Evolutionary conservation across 1,140 invertebrate genomes (phyloP).

Genomic region (Octopus bimaculoides): DNA sequence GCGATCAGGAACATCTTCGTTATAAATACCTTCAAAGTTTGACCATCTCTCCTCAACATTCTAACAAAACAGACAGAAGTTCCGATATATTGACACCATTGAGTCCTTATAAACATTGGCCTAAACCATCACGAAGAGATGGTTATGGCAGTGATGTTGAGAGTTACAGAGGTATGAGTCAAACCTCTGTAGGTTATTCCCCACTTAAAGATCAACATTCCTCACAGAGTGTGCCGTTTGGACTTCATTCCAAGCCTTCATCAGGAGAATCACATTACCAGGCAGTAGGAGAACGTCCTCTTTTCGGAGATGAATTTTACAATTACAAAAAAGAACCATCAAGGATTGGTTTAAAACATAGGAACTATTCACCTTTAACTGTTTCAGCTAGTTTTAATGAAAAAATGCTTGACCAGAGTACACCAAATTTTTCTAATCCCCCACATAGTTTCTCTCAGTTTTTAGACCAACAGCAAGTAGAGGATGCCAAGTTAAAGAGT

Average conservation of each 20-base stretch:
- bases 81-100: conserved; percentile 10
- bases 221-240: background rate
- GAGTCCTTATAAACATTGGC: conserved; percentile 14
- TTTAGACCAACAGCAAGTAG: background rate
- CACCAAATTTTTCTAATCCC: conserved; percentile 33
- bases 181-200: background rate
- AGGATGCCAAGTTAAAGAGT: no score
- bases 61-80: conserved; percentile 28
- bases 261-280: background rate
- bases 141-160: conserved; percentile 51
- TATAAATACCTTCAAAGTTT: conserved; percentile 28
- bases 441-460: conserved; percentile 18
- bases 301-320: background rate
- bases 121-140: conserved; percentile 18
- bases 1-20: conserved; percentile 40
- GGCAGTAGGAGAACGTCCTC: background rate
- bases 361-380: background rate
- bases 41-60: conserved; percentile 18
- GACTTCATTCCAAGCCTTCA: background rate
- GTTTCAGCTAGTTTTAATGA: conserved; percentile 9
- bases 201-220: background rate
- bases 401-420: conserved; percentile 37
- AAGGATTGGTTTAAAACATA: background rate
- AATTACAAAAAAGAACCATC: background rate
- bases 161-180: conserved; percentile 29